phyloP scores from a whole-genome alignment of 2,797 vertebrate species.

The Centroberyx gerrardi region DNA sequence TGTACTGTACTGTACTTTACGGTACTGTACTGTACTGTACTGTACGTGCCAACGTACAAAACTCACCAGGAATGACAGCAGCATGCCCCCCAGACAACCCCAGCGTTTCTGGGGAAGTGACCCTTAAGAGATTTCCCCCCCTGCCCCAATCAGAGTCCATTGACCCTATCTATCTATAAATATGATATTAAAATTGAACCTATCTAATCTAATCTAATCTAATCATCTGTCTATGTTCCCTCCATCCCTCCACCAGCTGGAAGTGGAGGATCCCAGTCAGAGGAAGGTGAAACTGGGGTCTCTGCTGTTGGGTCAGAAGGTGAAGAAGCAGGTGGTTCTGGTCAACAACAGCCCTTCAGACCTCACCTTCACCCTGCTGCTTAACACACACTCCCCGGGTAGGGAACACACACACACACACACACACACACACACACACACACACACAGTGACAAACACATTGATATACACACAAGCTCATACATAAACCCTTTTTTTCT shows the following conservation, averaged over 20 bases:
- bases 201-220: not conserved
- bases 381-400: constrained; percentile 82
- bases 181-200: not conserved
- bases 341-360: constrained; percentile 86
- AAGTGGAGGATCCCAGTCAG: constrained; percentile 85
- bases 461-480: not conserved
- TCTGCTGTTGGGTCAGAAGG: constrained; percentile 82
- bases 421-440: not conserved
- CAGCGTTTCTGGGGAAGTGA: no score
- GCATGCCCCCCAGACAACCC: no score
- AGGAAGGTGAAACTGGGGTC: constrained; percentile 87
- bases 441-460: not conserved
- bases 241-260: constrained; percentile 76
- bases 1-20: no score
- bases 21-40: no score
- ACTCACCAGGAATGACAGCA: no score
- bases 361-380: constrained; percentile 82
- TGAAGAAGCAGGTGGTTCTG: constrained; percentile 84
- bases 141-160: no score
- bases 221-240: constrained; percentile 7
- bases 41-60: no score
- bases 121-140: no score
- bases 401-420: constrained; percentile 23
- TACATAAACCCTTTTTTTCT: not conserved
- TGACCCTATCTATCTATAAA: no score